These are phyloP conservation scores for Cynopterus sphinx DNA, from an alignment of 2,797 vertebrate species.

Conservation along the genomic window DNA sequence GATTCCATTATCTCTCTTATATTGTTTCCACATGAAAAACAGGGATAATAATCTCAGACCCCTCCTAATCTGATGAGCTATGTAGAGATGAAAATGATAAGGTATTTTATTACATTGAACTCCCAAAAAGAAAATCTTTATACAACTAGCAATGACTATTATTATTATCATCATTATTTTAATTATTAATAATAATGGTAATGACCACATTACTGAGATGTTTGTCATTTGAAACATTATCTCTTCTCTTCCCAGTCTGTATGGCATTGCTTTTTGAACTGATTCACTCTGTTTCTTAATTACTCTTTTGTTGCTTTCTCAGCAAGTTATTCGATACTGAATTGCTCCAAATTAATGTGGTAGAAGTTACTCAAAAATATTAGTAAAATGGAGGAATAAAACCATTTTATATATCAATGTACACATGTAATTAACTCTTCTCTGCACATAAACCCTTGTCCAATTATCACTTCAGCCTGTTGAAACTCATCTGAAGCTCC, in stretches of 20 bases:
- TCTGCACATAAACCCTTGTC: background rate
- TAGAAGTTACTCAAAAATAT: slow-evolving; percentile 9
- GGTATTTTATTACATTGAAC: background rate
- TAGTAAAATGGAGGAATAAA: background rate
- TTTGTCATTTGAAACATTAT: slow-evolving; percentile 7
- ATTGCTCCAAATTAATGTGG: background rate
- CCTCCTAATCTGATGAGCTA: background rate
- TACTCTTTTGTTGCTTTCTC: background rate
- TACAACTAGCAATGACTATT: background rate
- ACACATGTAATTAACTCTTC: background rate
- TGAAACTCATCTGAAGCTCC: background rate
- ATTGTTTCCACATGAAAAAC: slow-evolving; percentile 19
- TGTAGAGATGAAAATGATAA: background rate
- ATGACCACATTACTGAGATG: background rate
- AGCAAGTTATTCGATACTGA: background rate
- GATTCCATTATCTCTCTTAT: background rate
- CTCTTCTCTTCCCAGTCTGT: background rate
- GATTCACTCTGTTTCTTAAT: background rate
- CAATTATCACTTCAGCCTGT: background rate
- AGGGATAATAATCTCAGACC: background rate
- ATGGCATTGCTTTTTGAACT: background rate
- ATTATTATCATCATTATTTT: slow-evolving; percentile 39
- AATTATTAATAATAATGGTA: slow-evolving; percentile 8
- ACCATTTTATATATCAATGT: background rate
- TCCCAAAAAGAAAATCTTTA: background rate